A percentile compares a stretch with the other conserved stretches of the same genome.
These are phyloP conservation scores for Bergia sp. DNA, from an alignment of 92 coral and sea anemone species.

Conservation along the genomic window DNA sequence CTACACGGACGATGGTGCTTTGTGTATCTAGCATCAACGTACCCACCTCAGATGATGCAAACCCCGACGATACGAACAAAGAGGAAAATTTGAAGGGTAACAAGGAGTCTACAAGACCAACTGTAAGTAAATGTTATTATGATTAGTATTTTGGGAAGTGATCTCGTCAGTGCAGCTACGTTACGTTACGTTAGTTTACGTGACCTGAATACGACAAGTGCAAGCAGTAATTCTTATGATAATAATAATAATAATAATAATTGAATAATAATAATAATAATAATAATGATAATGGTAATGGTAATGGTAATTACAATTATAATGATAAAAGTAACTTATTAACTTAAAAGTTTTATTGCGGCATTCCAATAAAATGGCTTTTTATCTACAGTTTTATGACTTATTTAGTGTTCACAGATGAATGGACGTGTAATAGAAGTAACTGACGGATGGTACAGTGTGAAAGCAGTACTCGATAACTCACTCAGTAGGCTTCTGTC, in stretches of 20 bases:
- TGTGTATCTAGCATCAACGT: conserved; percentile 72
- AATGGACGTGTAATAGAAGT: conserved; percentile 63
- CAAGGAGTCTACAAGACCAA: conserved; percentile 22
- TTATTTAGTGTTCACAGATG: background rate
- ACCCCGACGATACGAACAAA: background rate
- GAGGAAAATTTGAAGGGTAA: background rate
- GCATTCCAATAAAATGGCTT: no score
- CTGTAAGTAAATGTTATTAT: background rate
- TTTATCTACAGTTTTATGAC: background rate
- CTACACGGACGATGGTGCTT: conserved; percentile 88
- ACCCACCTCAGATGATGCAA: conserved; percentile 20
- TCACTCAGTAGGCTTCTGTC: conserved; percentile 69
- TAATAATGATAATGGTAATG: no score
- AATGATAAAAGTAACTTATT: no score
- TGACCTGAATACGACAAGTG: no score
- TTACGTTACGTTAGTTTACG: no score
- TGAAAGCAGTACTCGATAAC: conserved; percentile 71
- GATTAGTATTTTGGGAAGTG: background rate
- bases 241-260: no score
- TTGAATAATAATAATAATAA: no score
- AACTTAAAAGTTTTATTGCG: no score
- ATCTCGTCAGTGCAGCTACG: background rate
- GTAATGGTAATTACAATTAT: no score
- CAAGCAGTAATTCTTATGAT: no score
- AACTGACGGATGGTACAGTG: conserved; percentile 93